Evolutionary conservation across 2,113 vertebrate species (phyloP).

Genomic region (Cricetomys ansorgei): DNA sequence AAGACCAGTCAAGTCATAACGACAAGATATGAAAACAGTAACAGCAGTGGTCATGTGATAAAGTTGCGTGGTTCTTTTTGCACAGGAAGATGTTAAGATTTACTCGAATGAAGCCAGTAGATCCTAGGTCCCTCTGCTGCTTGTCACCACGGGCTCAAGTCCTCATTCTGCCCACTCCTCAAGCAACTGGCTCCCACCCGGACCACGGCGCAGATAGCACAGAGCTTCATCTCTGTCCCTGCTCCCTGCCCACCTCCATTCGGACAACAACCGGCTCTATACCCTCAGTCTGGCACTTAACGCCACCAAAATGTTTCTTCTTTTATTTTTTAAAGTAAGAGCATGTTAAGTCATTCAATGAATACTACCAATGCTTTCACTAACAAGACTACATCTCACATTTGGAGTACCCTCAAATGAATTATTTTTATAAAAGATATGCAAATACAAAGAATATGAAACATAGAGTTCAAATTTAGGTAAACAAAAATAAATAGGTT

Average conservation of each 20-base stretch:
- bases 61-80: not conserved
- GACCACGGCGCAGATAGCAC: not conserved
- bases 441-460: constrained; percentile 45
- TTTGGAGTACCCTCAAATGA: constrained; percentile 22
- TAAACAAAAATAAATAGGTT: constrained; percentile 16
- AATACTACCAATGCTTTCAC: constrained; percentile 30
- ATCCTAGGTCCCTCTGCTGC: not conserved
- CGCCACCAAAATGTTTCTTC: not conserved
- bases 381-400: not conserved
- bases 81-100: not conserved
- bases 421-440: constrained; percentile 45
- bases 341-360: not conserved
- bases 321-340: not conserved
- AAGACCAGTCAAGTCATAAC: not conserved
- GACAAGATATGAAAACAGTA: constrained; percentile 33
- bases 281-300: not conserved
- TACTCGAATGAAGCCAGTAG: not conserved
- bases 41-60: not conserved
- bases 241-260: not conserved
- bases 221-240: not conserved
- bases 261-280: not conserved
- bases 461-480: not conserved
- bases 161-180: not conserved
- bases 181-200: not conserved
- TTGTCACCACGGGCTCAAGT: not conserved